Evolutionary conservation across 1,140 invertebrate species (phyloP).

Genomic region (Drosophila guanche): DNA sequence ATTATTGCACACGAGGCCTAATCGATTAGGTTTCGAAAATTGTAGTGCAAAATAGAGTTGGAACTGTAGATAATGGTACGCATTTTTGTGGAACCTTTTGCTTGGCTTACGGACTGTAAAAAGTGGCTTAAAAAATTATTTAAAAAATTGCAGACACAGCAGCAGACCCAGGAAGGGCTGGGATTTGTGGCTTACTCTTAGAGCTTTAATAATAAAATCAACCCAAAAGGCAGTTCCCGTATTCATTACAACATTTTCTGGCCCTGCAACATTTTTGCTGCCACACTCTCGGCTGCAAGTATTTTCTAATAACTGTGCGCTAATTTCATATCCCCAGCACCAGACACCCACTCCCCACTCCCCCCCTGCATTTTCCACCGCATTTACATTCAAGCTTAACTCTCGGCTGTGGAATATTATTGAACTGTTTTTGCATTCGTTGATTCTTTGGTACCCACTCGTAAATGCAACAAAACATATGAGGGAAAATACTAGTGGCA

Average conservation of each 20-base stretch:
- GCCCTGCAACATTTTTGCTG: too few species aligned
- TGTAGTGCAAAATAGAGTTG: not conserved
- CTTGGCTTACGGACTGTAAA: too few species aligned
- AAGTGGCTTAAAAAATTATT: too few species aligned
- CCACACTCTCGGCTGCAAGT: too few species aligned
- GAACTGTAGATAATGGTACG: not conserved
- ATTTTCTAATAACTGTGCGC: constrained; percentile 36
- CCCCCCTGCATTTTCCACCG: constrained; percentile 11
- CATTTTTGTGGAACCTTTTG: not conserved
- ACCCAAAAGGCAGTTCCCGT: not conserved
- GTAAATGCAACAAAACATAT: constrained; percentile 56
- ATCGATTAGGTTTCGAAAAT: constrained; percentile 6
- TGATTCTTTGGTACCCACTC: constrained; percentile 45
- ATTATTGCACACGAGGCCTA: constrained; percentile 52
- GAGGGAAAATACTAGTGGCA: constrained; percentile 37
- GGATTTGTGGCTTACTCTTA: too few species aligned
- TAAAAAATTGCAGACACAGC: too few species aligned
- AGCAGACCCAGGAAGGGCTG: too few species aligned
- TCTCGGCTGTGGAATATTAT: constrained; percentile 47
- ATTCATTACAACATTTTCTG: too few species aligned
- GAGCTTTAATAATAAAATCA: too few species aligned
- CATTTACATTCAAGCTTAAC: constrained; percentile 55
- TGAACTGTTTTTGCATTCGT: constrained; percentile 50
- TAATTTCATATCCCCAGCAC: constrained; percentile 24
- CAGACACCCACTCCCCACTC: too few species aligned